Evolutionary conservation across 1,140 invertebrate species (phyloP).

Genomic region (Eubasilissa regina): DNA sequence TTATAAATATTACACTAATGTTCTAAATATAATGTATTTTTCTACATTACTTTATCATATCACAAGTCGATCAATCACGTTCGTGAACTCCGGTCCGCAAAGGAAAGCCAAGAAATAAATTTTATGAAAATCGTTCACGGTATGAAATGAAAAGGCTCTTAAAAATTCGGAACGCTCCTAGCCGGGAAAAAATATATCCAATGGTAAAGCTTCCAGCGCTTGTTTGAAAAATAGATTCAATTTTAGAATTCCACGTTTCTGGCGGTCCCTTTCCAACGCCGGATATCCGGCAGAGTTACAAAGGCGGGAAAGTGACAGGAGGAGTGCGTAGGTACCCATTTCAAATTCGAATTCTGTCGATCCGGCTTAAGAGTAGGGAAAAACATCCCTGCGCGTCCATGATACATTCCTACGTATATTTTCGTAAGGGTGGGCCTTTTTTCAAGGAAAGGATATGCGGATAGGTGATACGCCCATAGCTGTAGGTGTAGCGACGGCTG

Average conservation of each 20-base stretch:
- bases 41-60: too few relatives aligned
- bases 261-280: constrained; percentile 34
- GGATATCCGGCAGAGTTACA: constrained; percentile 36
- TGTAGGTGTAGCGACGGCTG: constrained; percentile 29
- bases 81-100: too few relatives aligned
- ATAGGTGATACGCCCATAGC: constrained; percentile 53
- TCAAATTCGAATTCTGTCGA: constrained; percentile 60
- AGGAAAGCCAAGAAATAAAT: too few relatives aligned
- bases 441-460: constrained; percentile 49
- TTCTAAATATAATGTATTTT: too few relatives aligned
- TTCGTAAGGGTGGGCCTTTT: constrained; percentile 16
- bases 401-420: constrained; percentile 23
- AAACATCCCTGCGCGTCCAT: constrained; percentile 44
- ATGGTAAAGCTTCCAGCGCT: constrained; percentile 19
- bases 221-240: constrained; percentile 55
- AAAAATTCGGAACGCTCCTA: constrained; percentile 23
- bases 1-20: too few relatives aligned
- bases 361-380: constrained; percentile 59
- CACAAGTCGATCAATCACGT: too few relatives aligned
- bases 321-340: constrained; percentile 46
- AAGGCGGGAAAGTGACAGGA: constrained; percentile 50
- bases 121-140: neutral
- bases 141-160: constrained; percentile 33
- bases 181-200: constrained; percentile 37
- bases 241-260: constrained; percentile 55